Percentiles rank a stretch among this genome's conserved stretches.
Conservation (phyloP, 2,888 invertebrate species). For the Hydrotaea cyrtoneurina region DNA sequence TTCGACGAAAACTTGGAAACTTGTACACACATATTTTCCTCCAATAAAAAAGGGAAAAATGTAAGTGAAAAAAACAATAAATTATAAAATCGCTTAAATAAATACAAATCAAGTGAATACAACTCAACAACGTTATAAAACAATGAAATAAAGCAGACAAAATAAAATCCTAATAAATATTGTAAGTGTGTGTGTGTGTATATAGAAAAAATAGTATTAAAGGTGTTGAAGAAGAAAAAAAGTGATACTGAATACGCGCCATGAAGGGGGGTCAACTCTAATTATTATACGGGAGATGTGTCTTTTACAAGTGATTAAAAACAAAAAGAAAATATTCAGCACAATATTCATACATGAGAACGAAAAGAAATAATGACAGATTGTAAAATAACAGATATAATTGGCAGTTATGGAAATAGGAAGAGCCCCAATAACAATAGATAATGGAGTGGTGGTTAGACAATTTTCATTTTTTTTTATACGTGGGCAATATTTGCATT, state of each 20-base stretch:
- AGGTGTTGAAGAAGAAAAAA: constrained; percentile 35
- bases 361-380: background rate
- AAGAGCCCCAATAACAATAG: background rate
- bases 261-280: constrained; percentile 3
- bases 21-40: constrained; percentile 72
- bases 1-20: constrained; percentile 71
- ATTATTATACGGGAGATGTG: constrained; percentile 34
- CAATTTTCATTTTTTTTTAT: background rate
- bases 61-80: constrained; percentile 69
- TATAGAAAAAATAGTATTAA: constrained; percentile 52
- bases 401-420: background rate
- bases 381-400: constrained; percentile 24
- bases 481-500: constrained; percentile 10
- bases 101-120: constrained; percentile 51
- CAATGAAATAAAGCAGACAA: constrained; percentile 9
- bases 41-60: constrained; percentile 61
- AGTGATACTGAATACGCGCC: background rate
- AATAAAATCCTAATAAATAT: constrained; percentile 30
- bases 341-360: background rate
- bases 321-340: constrained; percentile 1
- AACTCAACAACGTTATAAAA: constrained; percentile 51
- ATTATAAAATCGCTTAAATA: constrained; percentile 57
- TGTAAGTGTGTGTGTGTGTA: constrained; percentile 49
- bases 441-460: constrained; percentile 5
- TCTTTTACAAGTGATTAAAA: constrained; percentile 40